Evolutionary conservation across 2,113 vertebrate genomes (phyloP), one percentile per base, ranked within the genome.

Genomic region (Acanthochromis polyacanthus): DNA sequence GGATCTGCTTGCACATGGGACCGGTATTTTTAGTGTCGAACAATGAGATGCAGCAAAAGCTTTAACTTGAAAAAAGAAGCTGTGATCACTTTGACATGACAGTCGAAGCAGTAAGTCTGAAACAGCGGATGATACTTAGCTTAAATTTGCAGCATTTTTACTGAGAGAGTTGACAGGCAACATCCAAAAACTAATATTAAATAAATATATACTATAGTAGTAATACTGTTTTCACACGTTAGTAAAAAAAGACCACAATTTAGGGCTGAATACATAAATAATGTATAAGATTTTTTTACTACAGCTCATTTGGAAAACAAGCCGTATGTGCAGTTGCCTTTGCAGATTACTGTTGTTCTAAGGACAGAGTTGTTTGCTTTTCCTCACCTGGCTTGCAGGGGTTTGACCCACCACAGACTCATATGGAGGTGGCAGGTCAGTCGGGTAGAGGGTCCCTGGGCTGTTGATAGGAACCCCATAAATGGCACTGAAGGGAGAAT

Each of bases 361-460:
- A 74, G 1, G 20, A 9, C 36, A 73, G 19, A 61, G 11, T 2
- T 57, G 8, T 23, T 43, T 3, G 40, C 15, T 14, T 52, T 38
- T 38, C 22, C 94, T 95, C 92, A 99, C 98, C 96, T 97, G 97
- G 64, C 95, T 95, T 82, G 95, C 92, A 0, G 95, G 93, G 0
- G 91, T 93, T 36, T 96, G 95, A 15, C 97, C 96, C 75, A 99
- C 95, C 67, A 99, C 96, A 1, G 96, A 96, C 91, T 99, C 98
- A 1, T 99, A 99, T 0, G 98, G 97, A 9, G 98, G 98, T 0
- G 98, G 98, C 28, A 99, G 94, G 88, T 99, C 98, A 0, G 96
- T 83, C 0, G 98, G 97, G 81, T 98, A 99, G 23, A 97, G 90
- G 25, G 95, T 95, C 23, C 96, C 95, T 0, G 97, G 98, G 87